Evolutionary conservation across 2,797 vertebrate species (phyloP).

Genomic region (Pseudotriccus pelzelni): DNA sequence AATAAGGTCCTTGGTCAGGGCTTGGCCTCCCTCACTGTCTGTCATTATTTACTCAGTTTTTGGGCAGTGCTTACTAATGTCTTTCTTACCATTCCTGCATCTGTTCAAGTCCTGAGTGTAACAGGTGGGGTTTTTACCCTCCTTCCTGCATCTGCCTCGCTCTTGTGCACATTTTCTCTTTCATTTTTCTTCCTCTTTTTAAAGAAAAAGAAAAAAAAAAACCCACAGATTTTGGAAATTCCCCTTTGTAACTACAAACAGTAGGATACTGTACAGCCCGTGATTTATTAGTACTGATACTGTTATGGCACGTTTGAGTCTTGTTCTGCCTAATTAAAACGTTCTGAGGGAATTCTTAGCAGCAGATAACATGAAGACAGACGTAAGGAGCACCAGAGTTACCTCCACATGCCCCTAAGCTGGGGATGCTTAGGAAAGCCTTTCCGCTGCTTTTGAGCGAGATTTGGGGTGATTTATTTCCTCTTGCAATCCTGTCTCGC

Average conservation of each 20-base stretch:
- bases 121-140: background rate
- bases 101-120: background rate
- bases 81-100: background rate
- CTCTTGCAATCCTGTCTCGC: background rate
- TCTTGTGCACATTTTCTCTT: background rate
- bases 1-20: background rate
- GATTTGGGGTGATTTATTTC: background rate
- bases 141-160: background rate
- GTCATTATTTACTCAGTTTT: background rate
- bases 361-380: background rate
- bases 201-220: background rate
- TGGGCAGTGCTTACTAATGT: background rate
- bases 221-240: background rate
- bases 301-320: constrained; percentile 12
- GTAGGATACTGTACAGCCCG: background rate
- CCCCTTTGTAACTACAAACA: background rate
- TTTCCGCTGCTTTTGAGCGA: background rate
- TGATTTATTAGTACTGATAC: constrained; percentile 10
- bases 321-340: constrained; percentile 5
- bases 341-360: background rate
- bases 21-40: background rate
- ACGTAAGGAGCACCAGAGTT: background rate
- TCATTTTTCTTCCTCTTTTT: background rate
- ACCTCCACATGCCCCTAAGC: rapidly evolving
- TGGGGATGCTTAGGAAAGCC: background rate